These are phyloP conservation scores for Macrobrachium nipponense DNA, from an alignment of 1,140 invertebrate species.

Conservation along the genomic window DNA sequence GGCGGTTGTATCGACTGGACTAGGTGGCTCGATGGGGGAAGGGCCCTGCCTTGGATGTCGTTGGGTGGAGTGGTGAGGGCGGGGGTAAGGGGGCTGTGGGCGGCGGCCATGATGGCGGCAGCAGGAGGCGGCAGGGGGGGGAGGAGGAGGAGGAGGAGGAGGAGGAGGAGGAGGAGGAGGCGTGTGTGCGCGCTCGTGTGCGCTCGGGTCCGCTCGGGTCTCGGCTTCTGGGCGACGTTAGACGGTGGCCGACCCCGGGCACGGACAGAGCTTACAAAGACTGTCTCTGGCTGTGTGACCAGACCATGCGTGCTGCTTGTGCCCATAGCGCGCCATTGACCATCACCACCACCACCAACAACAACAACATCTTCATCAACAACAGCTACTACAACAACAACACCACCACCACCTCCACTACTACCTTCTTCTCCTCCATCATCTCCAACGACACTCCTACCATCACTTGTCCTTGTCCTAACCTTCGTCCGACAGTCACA, in stretches of 20 bases:
- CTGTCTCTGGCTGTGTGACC: neutral
- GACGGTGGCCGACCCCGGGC: constrained; percentile 35
- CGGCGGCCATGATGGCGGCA: neutral
- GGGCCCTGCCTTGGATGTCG: neutral
- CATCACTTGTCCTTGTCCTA: too few relatives aligned
- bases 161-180: neutral
- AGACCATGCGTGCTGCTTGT: constrained; percentile 44
- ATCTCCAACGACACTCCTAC: too few relatives aligned
- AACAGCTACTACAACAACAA: constrained; percentile 12
- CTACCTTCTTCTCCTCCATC: neutral
- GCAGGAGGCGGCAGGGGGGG: neutral
- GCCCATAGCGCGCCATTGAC: constrained; percentile 7
- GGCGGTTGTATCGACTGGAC: constrained; percentile 13
- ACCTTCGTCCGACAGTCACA: too few relatives aligned
- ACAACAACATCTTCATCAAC: constrained; percentile 4
- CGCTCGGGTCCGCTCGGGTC: neutral
- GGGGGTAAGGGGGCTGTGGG: neutral
- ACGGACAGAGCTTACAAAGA: neutral
- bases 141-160: neutral
- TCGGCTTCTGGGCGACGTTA: constrained; percentile 7
- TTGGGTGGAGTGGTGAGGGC: neutral
- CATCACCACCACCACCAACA: constrained; percentile 38
- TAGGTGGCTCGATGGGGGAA: neutral
- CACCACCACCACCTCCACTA: constrained; percentile 1
- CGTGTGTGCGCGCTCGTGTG: neutral